Evolutionary conservation across 1,140 invertebrate species (phyloP).

Genomic region (Dendrolimus punctatus): DNA sequence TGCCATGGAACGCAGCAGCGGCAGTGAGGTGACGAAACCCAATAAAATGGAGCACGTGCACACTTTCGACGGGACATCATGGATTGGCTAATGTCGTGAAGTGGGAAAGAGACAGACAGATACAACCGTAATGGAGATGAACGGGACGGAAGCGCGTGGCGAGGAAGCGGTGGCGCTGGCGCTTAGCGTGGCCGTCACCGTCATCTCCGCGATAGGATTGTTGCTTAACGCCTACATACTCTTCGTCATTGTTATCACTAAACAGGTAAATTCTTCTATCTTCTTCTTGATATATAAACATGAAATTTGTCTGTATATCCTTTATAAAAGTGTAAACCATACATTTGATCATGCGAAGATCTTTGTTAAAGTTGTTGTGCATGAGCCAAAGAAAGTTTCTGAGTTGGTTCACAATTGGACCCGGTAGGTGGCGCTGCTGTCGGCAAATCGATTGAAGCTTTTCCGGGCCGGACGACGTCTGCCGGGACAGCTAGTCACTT

Average conservation of each 20-base stretch:
- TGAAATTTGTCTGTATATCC: no score
- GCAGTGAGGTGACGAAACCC: constrained; percentile 48
- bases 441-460: no score
- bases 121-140: constrained; percentile 38
- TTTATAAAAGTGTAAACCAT: no score
- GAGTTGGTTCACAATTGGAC: no score
- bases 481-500: no score
- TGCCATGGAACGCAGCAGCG: constrained; percentile 56
- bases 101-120: constrained; percentile 28
- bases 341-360: no score
- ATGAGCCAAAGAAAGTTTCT: no score
- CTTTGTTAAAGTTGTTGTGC: no score
- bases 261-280: constrained; percentile 47
- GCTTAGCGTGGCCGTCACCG: constrained; percentile 73
- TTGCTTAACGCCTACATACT: constrained; percentile 75
- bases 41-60: constrained; percentile 14
- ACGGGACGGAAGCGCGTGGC: constrained; percentile 54
- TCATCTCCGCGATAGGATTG: constrained; percentile 74
- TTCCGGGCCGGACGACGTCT: no score
- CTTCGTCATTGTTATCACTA: constrained; percentile 70
- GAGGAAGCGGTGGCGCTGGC: constrained; percentile 69
- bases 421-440: no score
- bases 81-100: constrained; percentile 24
- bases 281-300: no score
- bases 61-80: constrained; percentile 10